These are phyloP conservation scores for Carterocephalus palaemon DNA, from an alignment of 2,888 invertebrate species.

Conservation along the genomic window DNA sequence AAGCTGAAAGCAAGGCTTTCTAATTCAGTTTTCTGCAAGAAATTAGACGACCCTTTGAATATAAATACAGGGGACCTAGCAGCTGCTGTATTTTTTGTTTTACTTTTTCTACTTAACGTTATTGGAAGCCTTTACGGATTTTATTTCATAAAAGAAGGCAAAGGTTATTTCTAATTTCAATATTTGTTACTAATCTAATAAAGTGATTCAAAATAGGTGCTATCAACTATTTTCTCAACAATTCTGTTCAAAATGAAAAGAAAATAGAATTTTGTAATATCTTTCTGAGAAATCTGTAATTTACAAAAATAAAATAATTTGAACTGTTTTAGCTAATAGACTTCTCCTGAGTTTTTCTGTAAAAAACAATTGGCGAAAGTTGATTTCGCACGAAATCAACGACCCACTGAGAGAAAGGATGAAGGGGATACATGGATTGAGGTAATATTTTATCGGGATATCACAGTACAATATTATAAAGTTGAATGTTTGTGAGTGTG, in stretches of 20 bases:
- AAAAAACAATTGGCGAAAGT: constrained; percentile 35
- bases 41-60: constrained; percentile 34
- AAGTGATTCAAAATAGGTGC: neutral
- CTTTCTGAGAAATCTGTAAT: neutral
- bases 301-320: neutral
- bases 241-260: neutral
- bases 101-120: constrained; percentile 48
- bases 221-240: neutral
- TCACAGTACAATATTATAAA: neutral
- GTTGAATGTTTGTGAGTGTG: neutral
- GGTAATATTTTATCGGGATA: constrained; percentile 29
- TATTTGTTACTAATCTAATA: neutral
- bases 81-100: constrained; percentile 46
- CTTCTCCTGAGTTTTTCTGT: constrained; percentile 39
- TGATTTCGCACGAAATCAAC: constrained; percentile 25
- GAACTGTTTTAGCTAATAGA: constrained; percentile 32
- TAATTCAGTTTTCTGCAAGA: constrained; percentile 47
- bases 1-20: constrained; percentile 46
- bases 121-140: constrained; percentile 56
- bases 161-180: constrained; percentile 21
- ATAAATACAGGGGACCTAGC: constrained; percentile 48
- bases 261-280: neutral
- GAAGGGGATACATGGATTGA: constrained; percentile 40
- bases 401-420: constrained; percentile 23
- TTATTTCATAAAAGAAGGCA: constrained; percentile 19